Base-by-base conservation (phyloP, 2,797 vertebrate genomes). In the Sebastes nivosus region DNA sequence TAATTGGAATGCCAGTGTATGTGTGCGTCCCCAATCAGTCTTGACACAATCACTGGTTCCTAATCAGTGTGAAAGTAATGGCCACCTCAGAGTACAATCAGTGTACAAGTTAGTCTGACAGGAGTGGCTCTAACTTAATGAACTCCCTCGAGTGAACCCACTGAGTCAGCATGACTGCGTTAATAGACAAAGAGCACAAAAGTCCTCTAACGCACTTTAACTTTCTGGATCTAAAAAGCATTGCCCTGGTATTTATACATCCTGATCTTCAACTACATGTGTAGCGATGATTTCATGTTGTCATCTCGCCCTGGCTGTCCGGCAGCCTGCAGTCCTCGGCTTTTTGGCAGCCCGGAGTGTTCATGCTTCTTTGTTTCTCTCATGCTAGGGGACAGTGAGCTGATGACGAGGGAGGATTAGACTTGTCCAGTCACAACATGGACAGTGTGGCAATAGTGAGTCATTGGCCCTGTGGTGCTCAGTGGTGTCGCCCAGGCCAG, bases 51-150 rank as follows among this genome's bases (percentile, higher is more conserved):
- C 89, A 81, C 81, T 30, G 46, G 75, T 67, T 81, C 64, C 89
- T 91, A 94, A 94, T 95, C 94, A 92, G 90, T 75, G 81, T 71
- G 66, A 91, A 84, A 87, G 85, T 92, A 94, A 91, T 90, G 92
- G 80, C 88, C 79, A 82, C 90, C 87, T 86, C 72, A 29, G 87
- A 87, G 85, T 80, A 84, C 90, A 94, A 92, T 94, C 93, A 93
- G 83, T 34, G 83, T 66, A 79, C 82, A 84, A 77, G 82, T 89
- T 85, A 86, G 86, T 75, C 73, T 72, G 55, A 59, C 81, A 88
- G 78, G 72, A 84, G 87, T 74, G 76, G 81, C 75, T 90, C 83
- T 32, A 88, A 87, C 77, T 82, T 90, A 89, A 93, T 90, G 84
- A 91, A 91, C 88, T 87, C 73, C 80, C 68, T n/a, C 1, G 18